phyloP scores from a whole-genome alignment of 2,888 invertebrate genomes.

The Desoria tigrina region DNA sequence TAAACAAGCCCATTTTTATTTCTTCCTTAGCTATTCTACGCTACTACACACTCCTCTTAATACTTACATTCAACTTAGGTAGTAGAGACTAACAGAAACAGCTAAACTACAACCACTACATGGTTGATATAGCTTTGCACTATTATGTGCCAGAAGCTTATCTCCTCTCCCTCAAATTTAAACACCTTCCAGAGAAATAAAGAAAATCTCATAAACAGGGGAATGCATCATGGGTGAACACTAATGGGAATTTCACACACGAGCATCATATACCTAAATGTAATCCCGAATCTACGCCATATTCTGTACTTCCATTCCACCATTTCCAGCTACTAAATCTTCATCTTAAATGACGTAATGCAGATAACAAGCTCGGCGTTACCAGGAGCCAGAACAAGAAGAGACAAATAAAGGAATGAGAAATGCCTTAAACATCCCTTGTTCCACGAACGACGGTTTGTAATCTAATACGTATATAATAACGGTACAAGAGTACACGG shows the following conservation, averaged over 20 bases:
- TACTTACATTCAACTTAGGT: too few relatives aligned
- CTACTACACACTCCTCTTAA: background rate
- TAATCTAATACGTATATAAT: background rate
- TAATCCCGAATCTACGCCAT: background rate
- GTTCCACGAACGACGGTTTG: background rate
- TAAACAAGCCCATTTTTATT: slow-evolving; percentile 23
- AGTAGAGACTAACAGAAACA: background rate
- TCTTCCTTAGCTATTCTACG: too few relatives aligned
- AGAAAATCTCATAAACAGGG: slow-evolving; percentile 21
- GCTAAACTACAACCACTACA: background rate
- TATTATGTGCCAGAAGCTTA: slow-evolving; percentile 13
- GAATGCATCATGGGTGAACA: slow-evolving; percentile 20
- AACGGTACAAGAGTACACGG: background rate
- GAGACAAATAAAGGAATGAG: slow-evolving; percentile 18
- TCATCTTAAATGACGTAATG: slow-evolving; percentile 25
- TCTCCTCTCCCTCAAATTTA: slow-evolving; percentile 12
- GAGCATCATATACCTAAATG: slow-evolving; percentile 1
- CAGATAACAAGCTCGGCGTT: slow-evolving; percentile 23
- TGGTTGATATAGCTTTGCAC: background rate
- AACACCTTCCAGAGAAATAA: slow-evolving; percentile 24
- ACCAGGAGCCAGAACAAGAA: background rate
- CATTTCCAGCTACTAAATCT: slow-evolving; percentile 19
- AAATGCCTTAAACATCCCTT: slow-evolving; percentile 7
- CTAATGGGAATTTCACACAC: slow-evolving; percentile 24
- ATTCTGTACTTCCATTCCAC: background rate